Conservation (phyloP, 1,140 invertebrate genomes). For the Oncopodura yosiiana region DNA sequence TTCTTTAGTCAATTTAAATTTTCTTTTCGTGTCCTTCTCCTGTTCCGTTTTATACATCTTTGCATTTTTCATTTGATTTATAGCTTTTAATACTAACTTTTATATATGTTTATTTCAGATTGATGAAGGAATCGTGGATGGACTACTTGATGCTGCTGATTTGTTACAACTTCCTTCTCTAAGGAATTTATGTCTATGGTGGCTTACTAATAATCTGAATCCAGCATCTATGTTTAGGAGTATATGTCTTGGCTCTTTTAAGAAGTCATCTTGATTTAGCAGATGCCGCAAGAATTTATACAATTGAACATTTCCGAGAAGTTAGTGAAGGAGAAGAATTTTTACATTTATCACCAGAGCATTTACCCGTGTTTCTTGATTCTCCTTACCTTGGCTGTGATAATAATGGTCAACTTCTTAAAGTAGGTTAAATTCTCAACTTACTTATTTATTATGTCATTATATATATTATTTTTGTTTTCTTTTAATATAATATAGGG, state of each 20-base stretch:
- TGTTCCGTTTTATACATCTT: too few species aligned
- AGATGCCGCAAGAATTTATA: slow-evolving; percentile 45
- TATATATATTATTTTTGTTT: not conserved
- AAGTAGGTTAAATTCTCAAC: slow-evolving; percentile 25
- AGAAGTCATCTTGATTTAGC: slow-evolving; percentile 46
- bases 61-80: too few species aligned
- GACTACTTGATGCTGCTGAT: slow-evolving; percentile 48
- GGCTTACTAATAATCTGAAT: slow-evolving; percentile 46
- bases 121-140: slow-evolving; percentile 48
- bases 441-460: not conserved
- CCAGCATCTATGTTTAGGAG: slow-evolving; percentile 47
- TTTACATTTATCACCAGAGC: slow-evolving; percentile 44
- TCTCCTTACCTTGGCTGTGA: slow-evolving; percentile 36
- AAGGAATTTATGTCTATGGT: slow-evolving; percentile 46
- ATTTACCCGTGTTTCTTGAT: slow-evolving; percentile 38
- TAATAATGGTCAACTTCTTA: slow-evolving; percentile 36
- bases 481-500: slow-evolving; percentile 7
- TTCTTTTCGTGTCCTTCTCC: too few species aligned
- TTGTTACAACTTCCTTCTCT: slow-evolving; percentile 42
- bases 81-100: not conserved
- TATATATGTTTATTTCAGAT: slow-evolving; percentile 36
- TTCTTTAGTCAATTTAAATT: too few species aligned
- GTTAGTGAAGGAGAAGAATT: slow-evolving; percentile 50
- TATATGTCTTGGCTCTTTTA: slow-evolving; percentile 46
- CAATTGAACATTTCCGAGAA: slow-evolving; percentile 46